Evolutionary conservation across 2,113 vertebrate species (phyloP), one percentile per base, ranked within the genome.

Genomic region (Macrotus californicus): DNA sequence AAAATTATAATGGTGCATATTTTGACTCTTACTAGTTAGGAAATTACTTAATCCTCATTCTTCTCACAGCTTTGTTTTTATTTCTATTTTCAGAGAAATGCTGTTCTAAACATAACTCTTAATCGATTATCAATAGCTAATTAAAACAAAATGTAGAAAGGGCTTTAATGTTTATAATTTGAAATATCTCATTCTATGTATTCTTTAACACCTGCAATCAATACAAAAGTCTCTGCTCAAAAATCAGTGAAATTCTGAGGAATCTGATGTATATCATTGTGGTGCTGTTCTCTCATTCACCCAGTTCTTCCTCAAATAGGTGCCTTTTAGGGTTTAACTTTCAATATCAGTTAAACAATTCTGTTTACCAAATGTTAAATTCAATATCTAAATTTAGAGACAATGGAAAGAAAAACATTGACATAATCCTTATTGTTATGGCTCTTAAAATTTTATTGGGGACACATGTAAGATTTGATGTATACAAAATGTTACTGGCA

Each of bases 91-190:
- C 54, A 82, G 43, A 88, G 39, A 93, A 81, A 64, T 5, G 4
- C 22, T 73, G 22, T 50, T 81, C n/a, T 82, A 36, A 73, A 66
- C 72, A 73, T 64, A 52, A 70, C 76, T 73, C 24, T 59, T 59
- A 66, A 56, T 48, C 52, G 31, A 88, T 29, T 82, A n/a, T 29
- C 0, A 2, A 31, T 72, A 41, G 26, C 43, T 93, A 56, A 81
- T 56, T 70, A 79, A 79, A 70, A 15, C 16, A 73, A 73, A 93
- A 70, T 52, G 46, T 82, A 52, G 11, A 73, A 93, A 82, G 6
- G 64, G 43, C 54, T 88, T 88, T 93, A 88, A 81, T 88, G 67
- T 88, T 88, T 88, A 73, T 66, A 88, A 82, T 88, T 73, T 73
- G 43, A 82, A 88, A 81, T 75, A 75, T 73, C n/a, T 75, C 46